Conservation (phyloP, 2,888 invertebrate genomes). For the Apotomis capreana region DNA sequence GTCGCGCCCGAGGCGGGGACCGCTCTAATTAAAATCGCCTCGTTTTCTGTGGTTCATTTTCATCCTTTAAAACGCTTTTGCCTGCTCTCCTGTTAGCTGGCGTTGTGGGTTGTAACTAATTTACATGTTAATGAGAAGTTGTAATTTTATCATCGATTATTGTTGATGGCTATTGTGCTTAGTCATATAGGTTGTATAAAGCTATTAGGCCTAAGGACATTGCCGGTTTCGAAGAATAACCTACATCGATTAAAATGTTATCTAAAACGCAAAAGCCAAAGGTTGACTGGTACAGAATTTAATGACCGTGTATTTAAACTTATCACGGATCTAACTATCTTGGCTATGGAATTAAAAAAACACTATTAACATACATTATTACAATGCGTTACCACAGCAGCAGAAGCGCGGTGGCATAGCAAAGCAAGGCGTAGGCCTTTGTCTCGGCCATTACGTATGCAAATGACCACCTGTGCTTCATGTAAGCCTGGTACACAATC, state of each 20-base stretch:
- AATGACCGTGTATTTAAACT: constrained; percentile 20
- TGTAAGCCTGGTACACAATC: constrained; percentile 72
- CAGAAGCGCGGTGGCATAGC: constrained; percentile 66
- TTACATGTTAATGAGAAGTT: constrained; percentile 80
- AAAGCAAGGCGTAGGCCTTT: constrained; percentile 63
- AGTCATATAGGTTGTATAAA: constrained; percentile 22
- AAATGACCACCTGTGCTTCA: constrained; percentile 73
- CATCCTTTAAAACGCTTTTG: constrained; percentile 78
- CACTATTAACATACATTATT: constrained; percentile 50
- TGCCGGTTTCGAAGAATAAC: background rate
- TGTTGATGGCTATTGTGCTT: constrained; percentile 33
- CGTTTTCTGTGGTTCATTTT: constrained; percentile 78
- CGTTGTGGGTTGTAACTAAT: constrained; percentile 77
- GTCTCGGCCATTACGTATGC: constrained; percentile 76
- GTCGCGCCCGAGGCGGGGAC: constrained; percentile 72
- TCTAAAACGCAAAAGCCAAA: constrained; percentile 7
- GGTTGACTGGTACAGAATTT: constrained; percentile 3
- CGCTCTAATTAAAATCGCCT: constrained; percentile 80
- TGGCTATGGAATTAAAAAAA: constrained; percentile 35
- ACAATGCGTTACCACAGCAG: constrained; percentile 70
- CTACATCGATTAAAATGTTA: background rate
- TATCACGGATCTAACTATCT: constrained; percentile 36
- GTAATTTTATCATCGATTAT: constrained; percentile 46
- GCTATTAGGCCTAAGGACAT: constrained; percentile 11
- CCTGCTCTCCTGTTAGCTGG: constrained; percentile 69